Evolutionary conservation across 2,113 vertebrate species (phyloP).

Genomic region (Cyanocitta stelleri): DNA sequence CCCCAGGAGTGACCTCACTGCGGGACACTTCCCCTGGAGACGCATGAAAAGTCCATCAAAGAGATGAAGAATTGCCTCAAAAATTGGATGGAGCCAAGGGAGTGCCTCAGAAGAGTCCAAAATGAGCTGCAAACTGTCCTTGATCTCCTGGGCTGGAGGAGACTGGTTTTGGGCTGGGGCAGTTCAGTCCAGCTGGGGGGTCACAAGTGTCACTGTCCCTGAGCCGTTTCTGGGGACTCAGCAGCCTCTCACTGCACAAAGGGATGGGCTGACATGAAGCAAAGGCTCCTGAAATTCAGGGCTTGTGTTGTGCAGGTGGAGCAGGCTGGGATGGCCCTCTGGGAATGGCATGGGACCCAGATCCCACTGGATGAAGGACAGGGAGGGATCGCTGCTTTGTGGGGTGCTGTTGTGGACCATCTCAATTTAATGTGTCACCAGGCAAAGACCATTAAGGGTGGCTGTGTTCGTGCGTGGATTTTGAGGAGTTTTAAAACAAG

Average conservation of each 20-base stretch:
- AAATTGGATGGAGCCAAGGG: background rate
- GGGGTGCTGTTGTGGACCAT: background rate
- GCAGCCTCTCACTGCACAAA: background rate
- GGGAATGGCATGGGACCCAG: background rate
- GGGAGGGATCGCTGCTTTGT: rapidly evolving
- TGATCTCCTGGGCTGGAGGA: background rate
- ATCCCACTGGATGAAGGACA: rapidly evolving
- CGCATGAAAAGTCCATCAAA: background rate
- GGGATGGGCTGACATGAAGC: background rate
- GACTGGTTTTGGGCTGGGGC: background rate
- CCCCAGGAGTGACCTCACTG: background rate
- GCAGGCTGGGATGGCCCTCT: background rate
- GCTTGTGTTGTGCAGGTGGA: background rate
- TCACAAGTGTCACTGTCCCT: background rate
- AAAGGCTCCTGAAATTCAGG: background rate
- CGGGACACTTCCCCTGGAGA: background rate
- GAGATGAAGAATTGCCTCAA: background rate
- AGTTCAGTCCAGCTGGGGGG: background rate
- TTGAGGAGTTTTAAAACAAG: background rate
- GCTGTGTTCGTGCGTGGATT: background rate
- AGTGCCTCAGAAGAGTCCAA: background rate
- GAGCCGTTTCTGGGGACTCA: background rate
- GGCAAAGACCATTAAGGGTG: background rate
- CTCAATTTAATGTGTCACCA: background rate
- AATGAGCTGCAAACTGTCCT: conserved; percentile 41